These are phyloP conservation scores for Carassius gibelio DNA, from an alignment of 2,113 vertebrate genomes.

Conservation along the genomic window DNA sequence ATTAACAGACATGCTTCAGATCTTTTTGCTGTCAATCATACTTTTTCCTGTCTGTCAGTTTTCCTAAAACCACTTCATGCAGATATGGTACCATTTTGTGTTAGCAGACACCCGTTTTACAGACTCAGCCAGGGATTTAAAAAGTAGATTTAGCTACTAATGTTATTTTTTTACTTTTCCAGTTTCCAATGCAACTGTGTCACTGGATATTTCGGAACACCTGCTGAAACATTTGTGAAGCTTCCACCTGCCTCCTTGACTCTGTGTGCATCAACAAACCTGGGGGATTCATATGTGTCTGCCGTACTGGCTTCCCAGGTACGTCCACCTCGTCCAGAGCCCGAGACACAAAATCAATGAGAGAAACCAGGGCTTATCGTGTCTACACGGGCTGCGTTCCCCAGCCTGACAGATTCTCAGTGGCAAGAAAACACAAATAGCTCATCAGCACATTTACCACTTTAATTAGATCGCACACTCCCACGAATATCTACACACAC, in stretches of 20 bases:
- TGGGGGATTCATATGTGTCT: slow-evolving; percentile 78
- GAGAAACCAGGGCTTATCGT: slow-evolving; percentile 69
- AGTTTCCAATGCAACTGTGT: slow-evolving; percentile 80
- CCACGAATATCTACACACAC: slow-evolving; percentile 23
- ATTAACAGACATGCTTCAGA: slow-evolving; percentile 9
- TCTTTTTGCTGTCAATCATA: slow-evolving; percentile 32
- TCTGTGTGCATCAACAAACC: slow-evolving; percentile 79
- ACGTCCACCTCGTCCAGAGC: slow-evolving; percentile 60
- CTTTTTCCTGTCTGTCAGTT: not conserved
- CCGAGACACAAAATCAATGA: slow-evolving; percentile 70
- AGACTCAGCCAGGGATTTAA: not conserved
- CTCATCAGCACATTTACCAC: slow-evolving; percentile 37
- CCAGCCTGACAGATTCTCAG: slow-evolving; percentile 61
- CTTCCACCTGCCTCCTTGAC: slow-evolving; percentile 78
- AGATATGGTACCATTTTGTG: not conserved
- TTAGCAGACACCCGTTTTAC: not conserved
- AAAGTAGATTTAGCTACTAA: not conserved
- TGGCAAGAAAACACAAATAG: slow-evolving; percentile 37
- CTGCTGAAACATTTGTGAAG: slow-evolving; percentile 82
- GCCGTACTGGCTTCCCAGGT: slow-evolving; percentile 83
- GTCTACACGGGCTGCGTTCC: slow-evolving; percentile 45
- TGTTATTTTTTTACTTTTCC: slow-evolving; percentile 12
- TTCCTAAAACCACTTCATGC: slow-evolving; percentile 10
- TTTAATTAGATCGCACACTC: slow-evolving; percentile 26
- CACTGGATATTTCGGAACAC: slow-evolving; percentile 78